Percentiles rank a stretch among this genome's conserved stretches.
Evolutionary conservation across 2,797 vertebrate species (phyloP).

Genomic region (Centroberyx gerrardi): DNA sequence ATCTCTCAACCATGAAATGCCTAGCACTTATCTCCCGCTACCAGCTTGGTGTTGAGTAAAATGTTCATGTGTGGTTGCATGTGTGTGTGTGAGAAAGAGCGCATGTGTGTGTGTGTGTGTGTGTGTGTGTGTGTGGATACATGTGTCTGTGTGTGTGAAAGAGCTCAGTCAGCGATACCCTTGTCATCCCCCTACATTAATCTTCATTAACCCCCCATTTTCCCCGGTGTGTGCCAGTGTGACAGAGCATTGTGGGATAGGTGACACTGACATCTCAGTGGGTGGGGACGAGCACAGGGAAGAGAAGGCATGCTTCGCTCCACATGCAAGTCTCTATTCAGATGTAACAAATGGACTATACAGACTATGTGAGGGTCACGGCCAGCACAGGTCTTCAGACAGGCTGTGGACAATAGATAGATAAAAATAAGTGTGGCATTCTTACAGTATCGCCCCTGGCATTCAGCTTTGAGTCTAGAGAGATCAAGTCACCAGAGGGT

Average conservation of each 20-base stretch:
- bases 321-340: conserved; percentile 16
- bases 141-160: conserved; percentile 2
- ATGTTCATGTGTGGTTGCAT: background rate
- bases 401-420: background rate
- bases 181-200: conserved; percentile 37
- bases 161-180: conserved; percentile 38
- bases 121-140: conserved; percentile 16
- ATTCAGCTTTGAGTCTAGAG: too few relatives aligned
- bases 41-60: conserved; percentile 36
- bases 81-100: background rate
- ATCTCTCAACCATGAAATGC: background rate
- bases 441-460: background rate
- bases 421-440: background rate
- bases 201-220: conserved; percentile 54
- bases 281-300: conserved; percentile 11
- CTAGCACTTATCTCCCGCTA: conserved; percentile 30
- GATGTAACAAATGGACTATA: conserved; percentile 5
- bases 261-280: conserved; percentile 41
- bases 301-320: conserved; percentile 1
- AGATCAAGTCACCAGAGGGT: too few relatives aligned
- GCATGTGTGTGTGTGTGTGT: background rate
- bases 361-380: background rate
- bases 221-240: conserved; percentile 1
- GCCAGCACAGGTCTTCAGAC: background rate
- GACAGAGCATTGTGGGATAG: conserved; percentile 22